phyloP scores from a whole-genome alignment of 2,888 invertebrate species.

The Augiades crinisus region DNA sequence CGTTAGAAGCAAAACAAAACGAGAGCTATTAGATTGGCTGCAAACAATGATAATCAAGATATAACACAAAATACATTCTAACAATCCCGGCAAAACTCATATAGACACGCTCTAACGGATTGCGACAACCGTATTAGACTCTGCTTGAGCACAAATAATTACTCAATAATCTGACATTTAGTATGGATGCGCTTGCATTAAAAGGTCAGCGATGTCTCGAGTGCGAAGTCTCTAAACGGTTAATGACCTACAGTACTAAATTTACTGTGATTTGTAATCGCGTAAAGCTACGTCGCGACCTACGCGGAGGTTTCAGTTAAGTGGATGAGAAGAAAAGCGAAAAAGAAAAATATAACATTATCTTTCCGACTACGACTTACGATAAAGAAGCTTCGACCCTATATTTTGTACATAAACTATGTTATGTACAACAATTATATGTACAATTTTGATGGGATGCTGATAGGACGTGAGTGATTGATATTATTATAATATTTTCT shows the following conservation, averaged over 20 bases:
- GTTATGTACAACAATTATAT: too few species aligned
- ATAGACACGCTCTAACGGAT: neutral
- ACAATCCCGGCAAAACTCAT: neutral
- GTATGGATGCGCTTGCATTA: conserved; percentile 43
- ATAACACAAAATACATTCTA: neutral
- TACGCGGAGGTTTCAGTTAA: neutral
- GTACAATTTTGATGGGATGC: too few species aligned
- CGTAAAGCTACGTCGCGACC: neutral
- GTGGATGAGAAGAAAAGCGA: neutral
- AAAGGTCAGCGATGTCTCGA: conserved; percentile 32
- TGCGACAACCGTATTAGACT: conserved; percentile 21
- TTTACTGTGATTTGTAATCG: neutral
- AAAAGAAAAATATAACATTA: too few species aligned
- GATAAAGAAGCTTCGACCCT: too few species aligned
- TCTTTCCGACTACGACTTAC: too few species aligned
- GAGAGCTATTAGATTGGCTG: neutral
- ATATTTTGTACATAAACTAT: too few species aligned
- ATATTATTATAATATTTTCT: too few species aligned
- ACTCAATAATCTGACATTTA: conserved; percentile 65
- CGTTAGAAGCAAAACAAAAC: neutral
- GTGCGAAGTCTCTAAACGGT: conserved; percentile 37
- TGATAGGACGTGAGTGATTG: too few species aligned
- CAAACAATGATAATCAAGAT: neutral
- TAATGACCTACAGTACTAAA: conserved; percentile 45
- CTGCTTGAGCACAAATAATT: conserved; percentile 43